Conservation (phyloP, 2,888 invertebrate species). For the Heliconius charithonia region DNA sequence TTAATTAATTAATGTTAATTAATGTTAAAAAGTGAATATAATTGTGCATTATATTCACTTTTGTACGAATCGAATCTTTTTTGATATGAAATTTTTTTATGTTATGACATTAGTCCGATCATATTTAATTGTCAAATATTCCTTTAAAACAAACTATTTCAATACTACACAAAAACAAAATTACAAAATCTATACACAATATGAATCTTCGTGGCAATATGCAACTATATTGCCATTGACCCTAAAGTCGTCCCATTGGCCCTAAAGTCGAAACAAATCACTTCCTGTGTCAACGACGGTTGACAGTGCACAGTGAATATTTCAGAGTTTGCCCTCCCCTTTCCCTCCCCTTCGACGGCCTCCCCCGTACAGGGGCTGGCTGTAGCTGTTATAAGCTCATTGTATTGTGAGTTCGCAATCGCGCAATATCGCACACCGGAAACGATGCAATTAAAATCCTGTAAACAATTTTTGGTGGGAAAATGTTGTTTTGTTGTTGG, state of each 20-base stretch:
- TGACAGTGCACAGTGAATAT: not conserved
- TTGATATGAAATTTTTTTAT: too few relatives aligned
- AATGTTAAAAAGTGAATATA: too few relatives aligned
- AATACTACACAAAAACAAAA: not conserved
- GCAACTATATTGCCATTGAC: not conserved
- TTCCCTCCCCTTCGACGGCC: not conserved
- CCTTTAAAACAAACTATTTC: too few relatives aligned
- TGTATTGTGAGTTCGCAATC: not conserved
- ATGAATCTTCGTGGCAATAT: not conserved
- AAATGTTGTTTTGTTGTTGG: not conserved
- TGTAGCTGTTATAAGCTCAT: slow-evolving; percentile 1
- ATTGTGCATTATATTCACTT: too few relatives aligned
- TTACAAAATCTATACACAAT: not conserved
- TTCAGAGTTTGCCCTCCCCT: not conserved
- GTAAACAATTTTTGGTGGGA: not conserved
- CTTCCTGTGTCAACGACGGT: slow-evolving; percentile 11
- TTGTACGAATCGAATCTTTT: too few relatives aligned
- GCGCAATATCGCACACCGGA: not conserved
- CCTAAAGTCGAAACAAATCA: slow-evolving; percentile 14
- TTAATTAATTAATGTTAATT: too few relatives aligned
- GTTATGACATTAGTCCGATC: too few relatives aligned
- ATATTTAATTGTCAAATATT: too few relatives aligned
- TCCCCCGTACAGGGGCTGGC: not conserved
- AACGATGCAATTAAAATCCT: slow-evolving; percentile 7
- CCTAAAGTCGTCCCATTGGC: slow-evolving; percentile 3